Base-by-base conservation (phyloP, 2,797 vertebrate species). In the Premnoplex brunnescens region DNA sequence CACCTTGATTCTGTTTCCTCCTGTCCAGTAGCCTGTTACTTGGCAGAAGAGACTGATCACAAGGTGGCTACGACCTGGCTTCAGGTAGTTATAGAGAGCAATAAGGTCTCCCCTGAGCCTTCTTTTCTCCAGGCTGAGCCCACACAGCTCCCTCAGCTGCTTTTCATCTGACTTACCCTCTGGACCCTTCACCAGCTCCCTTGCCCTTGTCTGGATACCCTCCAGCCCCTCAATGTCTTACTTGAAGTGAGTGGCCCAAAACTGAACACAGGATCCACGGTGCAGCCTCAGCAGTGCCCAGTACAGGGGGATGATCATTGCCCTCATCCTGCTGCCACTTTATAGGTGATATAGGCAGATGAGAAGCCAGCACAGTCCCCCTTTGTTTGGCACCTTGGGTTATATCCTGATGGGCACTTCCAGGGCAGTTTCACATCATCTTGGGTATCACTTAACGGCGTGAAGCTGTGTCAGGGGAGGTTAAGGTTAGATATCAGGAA, bases 371-470 rank as follows among this genome's bases (percentile, higher is more conserved):
- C 48, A 43, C 17, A 10, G 28, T 26, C 19, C 11, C 16, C 7
- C 19, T 49, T 39, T 32, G 26, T 51, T 37, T 51, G 71, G 30
- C 55, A 73, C 60, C 54, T 73, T 27, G 20, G 27, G 3, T 72
- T 84, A 9, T 36, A 66, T 21, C 46, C 46, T 2, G 3, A 27
- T 1, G 12, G 64, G 48, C 7, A 10, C 30, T 67, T 72, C 63
- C 69, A 43, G 13, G 54, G 30, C 21, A 56, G 26, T 21, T 80
- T 51, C 2, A 0, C 26, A 13, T 51, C 2, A 0, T 3, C 3
- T 21, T 27, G 49, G 21, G 54, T 9, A 22, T 44, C 27, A 23
- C 64, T 36, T 37, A 16, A 37, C 8, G 10, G 13, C 64, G 28
- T 36, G 34, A 67, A 28, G 26, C 34, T 37, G 14, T 15, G 19